Conservation (phyloP, 2,888 invertebrate genomes). For the Ophioninae sp. region DNA sequence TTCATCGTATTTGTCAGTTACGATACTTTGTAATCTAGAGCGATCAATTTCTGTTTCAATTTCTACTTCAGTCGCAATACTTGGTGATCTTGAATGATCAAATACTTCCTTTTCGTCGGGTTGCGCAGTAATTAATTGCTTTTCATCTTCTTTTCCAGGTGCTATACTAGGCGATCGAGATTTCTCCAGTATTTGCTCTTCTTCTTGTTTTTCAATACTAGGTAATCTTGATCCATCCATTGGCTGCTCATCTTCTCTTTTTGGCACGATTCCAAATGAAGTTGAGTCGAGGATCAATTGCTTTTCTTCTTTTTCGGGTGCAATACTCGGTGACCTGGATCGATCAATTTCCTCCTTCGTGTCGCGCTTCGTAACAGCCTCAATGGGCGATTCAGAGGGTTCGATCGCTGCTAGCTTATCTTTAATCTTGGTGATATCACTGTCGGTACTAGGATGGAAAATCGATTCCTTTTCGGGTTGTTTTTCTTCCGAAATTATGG, state of each 20-base stretch:
- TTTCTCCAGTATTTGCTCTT: slow-evolving; percentile 25
- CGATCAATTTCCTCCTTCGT: slow-evolving; percentile 40
- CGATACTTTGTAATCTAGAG: slow-evolving; percentile 56
- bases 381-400: slow-evolving; percentile 53
- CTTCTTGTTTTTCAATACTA: slow-evolving; percentile 29
- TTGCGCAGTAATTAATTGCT: slow-evolving; percentile 16
- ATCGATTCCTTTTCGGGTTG: background rate
- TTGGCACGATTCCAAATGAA: slow-evolving; percentile 3
- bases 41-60: slow-evolving; percentile 41
- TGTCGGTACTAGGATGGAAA: background rate
- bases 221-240: background rate
- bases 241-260: background rate
- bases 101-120: slow-evolving; percentile 5
- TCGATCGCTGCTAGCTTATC: background rate
- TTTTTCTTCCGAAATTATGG: slow-evolving; percentile 35
- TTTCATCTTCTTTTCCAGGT: slow-evolving; percentile 43
- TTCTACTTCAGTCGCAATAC: slow-evolving; percentile 32
- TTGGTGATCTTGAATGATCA: slow-evolving; percentile 21
- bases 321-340: slow-evolving; percentile 45
- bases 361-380: slow-evolving; percentile 42
- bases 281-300: background rate
- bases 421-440: slow-evolving; percentile 44
- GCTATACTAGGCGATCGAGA: slow-evolving; percentile 47
- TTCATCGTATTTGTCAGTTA: slow-evolving; percentile 20
- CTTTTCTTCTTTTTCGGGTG: background rate